phyloP scores from a whole-genome alignment of 2,888 invertebrate genomes.

The Ditula angustiorana region DNA sequence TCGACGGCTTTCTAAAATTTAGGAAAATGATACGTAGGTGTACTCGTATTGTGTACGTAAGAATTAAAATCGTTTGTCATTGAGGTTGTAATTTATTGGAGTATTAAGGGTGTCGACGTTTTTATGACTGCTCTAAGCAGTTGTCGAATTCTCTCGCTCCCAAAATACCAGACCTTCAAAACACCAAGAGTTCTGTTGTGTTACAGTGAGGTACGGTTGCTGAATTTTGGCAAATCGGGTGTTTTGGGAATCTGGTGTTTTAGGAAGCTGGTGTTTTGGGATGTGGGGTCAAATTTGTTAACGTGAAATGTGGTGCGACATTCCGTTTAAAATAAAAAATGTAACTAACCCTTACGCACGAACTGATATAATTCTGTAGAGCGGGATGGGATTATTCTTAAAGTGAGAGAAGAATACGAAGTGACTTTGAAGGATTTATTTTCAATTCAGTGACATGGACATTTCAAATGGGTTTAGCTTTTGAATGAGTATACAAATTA shows the following conservation, averaged over 20 bases:
- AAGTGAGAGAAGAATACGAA: background rate
- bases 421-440: background rate
- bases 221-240: too few species aligned
- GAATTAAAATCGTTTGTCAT: slow-evolving; percentile 36
- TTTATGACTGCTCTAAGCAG: slow-evolving; percentile 23
- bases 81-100: slow-evolving; percentile 40
- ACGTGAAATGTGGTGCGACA: slow-evolving; percentile 16
- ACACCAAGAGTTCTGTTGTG: too few species aligned
- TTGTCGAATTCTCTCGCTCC: too few species aligned
- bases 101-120: slow-evolving; percentile 8
- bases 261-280: too few species aligned
- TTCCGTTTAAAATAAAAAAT: slow-evolving; percentile 16
- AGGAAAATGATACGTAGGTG: slow-evolving; percentile 23
- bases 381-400: background rate
- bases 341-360: background rate
- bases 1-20: background rate
- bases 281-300: slow-evolving; percentile 9
- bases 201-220: too few species aligned
- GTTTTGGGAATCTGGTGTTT: too few species aligned
- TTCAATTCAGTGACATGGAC: background rate
- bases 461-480: background rate
- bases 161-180: too few species aligned
- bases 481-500: too few species aligned
- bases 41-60: slow-evolving; percentile 34
- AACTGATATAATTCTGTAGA: background rate